A percentile compares a stretch with the other conserved stretches of the same genome.
Evolutionary conservation across 2,888 invertebrate genomes (phyloP).

Genomic region (Elegia similella): DNA sequence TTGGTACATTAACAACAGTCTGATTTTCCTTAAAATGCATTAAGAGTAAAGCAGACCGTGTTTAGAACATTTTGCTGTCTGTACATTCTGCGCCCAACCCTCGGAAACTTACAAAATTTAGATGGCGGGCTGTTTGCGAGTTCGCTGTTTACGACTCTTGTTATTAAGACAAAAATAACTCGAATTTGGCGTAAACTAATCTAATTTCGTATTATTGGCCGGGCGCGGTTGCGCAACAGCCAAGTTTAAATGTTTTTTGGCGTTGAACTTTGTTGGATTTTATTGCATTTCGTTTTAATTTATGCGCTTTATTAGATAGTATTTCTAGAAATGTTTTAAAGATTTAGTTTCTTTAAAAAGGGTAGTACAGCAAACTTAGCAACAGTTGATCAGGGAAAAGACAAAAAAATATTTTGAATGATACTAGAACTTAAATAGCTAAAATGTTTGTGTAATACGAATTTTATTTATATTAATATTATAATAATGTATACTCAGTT

Average conservation of each 20-base stretch:
- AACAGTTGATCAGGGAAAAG: no score
- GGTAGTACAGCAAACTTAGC: no score
- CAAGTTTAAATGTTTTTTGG: conserved; percentile 9
- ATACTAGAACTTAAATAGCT: no score
- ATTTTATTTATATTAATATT: no score
- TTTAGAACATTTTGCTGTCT: neutral
- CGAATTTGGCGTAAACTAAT: conserved; percentile 11
- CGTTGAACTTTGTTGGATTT: conserved; percentile 4
- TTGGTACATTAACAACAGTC: no score
- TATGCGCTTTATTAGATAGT: neutral
- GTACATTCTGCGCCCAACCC: neutral
- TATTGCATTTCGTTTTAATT: neutral
- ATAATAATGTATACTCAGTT: no score
- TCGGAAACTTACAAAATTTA: conserved; percentile 17
- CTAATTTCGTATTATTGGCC: conserved; percentile 19
- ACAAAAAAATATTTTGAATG: no score
- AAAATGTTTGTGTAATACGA: no score
- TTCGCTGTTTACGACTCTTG: conserved; percentile 16
- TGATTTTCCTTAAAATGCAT: no score
- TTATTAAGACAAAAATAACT: conserved; percentile 19
- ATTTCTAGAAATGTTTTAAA: no score
- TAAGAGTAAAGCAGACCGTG: no score
- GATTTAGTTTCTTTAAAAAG: no score
- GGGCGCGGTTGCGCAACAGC: conserved; percentile 16
- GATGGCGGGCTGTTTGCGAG: conserved; percentile 17